phyloP scores from a whole-genome alignment of 2,797 vertebrate genomes.

The Syngnathus acus region DNA sequence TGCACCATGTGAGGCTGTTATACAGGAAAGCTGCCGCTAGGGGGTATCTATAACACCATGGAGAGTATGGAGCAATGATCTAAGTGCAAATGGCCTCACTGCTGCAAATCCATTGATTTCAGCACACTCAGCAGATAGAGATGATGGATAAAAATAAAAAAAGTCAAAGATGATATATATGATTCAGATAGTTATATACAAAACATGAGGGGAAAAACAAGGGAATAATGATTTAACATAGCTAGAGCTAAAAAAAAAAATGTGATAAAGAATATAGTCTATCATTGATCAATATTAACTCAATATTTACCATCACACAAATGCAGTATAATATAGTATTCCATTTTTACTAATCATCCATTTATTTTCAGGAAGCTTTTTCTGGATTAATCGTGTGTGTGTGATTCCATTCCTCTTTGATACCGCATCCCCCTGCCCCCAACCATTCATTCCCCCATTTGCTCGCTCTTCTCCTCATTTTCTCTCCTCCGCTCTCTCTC shows the following conservation, averaged over 20 bases:
- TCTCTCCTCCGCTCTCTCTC: background rate
- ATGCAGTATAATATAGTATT: background rate
- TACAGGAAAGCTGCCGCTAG: slow-evolving; percentile 34
- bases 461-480: background rate
- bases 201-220: background rate
- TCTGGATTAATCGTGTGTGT: background rate
- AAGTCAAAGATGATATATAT: background rate
- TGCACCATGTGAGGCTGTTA: slow-evolving; percentile 38
- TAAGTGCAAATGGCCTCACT: slow-evolving; percentile 34
- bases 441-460: background rate
- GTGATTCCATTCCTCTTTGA: slow-evolving; percentile 17
- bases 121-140: slow-evolving; percentile 9
- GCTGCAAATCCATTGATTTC: slow-evolving; percentile 41
- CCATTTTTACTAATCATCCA: slow-evolving; percentile 2
- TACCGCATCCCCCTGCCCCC: slow-evolving; percentile 21
- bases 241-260: no score
- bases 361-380: slow-evolving; percentile 15
- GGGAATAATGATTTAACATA: background rate
- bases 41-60: slow-evolving; percentile 39
- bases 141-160: slow-evolving; percentile 4
- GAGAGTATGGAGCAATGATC: slow-evolving; percentile 13
- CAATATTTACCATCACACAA: background rate
- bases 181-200: no score
- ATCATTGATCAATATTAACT: background rate
- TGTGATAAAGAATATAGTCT: background rate